Evolutionary conservation across 2,888 invertebrate species (phyloP), one percentile per base, ranked within the genome.

Genomic region (Meta bourneti): DNA sequence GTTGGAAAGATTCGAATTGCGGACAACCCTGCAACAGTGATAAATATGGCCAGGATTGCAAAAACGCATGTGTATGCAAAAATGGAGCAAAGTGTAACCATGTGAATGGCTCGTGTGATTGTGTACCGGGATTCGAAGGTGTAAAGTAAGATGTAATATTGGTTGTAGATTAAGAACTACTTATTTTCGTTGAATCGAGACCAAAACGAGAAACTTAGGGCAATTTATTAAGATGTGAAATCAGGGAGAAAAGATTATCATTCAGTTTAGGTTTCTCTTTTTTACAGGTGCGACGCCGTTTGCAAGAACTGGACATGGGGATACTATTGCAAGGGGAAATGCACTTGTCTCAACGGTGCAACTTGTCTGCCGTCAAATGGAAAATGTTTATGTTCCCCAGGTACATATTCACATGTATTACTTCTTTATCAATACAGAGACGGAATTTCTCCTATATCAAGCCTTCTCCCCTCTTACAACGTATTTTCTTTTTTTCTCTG

Each of bases 41-140:
- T 4, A 52, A 13, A 0, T 87, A 48, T 19, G 87, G 87, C 5
- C 4, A 34, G 8, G 49, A 80, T 13, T 87, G 87, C 49, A 20
- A 6, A 13, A 6, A 61, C 0, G 13, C 52, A 2, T 87, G 87
- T 48, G 7, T 19, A 7, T 87, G 87, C 34, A 51, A 80, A 87
- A 87, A 87, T 72, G 87, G 54, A 54, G 87, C 80, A 0, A 71
- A 69, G n/a, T 87, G 87, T 48, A 16, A 79, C 13, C 54, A 20
- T 16, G 6, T 70, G 0, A 74, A 49, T 61, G 87, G 87, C 6
- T 7, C 34, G 6, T 87, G 87, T 8, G 52, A 34, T 8, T 87
- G 87, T 51, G 7, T 20, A 2, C 34, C 71, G 0, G 87, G 87
- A n/a, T 87, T 54, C 11, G 48, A 74, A 52, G 87, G 87, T 9